Base-by-base conservation (phyloP, 2,888 invertebrate genomes). In the Lacanobia wlatinum region DNA sequence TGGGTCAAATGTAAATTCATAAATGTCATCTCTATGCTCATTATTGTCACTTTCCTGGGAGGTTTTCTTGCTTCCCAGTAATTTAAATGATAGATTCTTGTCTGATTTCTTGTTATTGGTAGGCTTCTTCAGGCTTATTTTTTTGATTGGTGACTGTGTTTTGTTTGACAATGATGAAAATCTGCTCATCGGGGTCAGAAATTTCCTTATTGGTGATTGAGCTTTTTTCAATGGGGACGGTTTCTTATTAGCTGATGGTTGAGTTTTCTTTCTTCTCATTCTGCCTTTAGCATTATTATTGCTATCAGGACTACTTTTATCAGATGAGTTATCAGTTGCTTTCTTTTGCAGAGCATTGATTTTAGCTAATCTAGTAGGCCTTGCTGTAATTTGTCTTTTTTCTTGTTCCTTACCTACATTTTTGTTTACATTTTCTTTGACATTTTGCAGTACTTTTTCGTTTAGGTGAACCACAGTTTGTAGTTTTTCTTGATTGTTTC, bases 1-100 rank as follows among this genome's bases (percentile, higher is more conserved):
- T 0, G 96, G 96, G 78, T 96, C 95, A 90, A 89, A 96, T 23
- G 96, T 96, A 69, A 96, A 96, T 82, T 96, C 96, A 86, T 96
- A 96, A 4, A 96, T 86, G 87, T 96, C 95, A 21, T 59, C 59
- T 40, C 38, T 59, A 70, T 91, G 75, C 60, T 91, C 89, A 75
- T 90, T 90, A 21, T 65, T 66, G 12, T 87, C 87, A 73, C 85
- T 84, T 75, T 90, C 86, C 64, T 89, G 89, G 1, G 84, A 53
- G 16, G 84, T 89, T 73, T 89, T 80, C 21, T 82, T 91, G 4
- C 92, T 89, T 66, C 93, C 93, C 65, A 94, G 87, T 21, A 94
- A 82, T 87, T 87, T 90, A 56, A 92, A 90, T 55, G 94, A 94
- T 7, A 84, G 79, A 74, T 88, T 91, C 40, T 86, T 34, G 34